Conservation (phyloP, 2,888 invertebrate species). For the Agriopis leucophaearia region DNA sequence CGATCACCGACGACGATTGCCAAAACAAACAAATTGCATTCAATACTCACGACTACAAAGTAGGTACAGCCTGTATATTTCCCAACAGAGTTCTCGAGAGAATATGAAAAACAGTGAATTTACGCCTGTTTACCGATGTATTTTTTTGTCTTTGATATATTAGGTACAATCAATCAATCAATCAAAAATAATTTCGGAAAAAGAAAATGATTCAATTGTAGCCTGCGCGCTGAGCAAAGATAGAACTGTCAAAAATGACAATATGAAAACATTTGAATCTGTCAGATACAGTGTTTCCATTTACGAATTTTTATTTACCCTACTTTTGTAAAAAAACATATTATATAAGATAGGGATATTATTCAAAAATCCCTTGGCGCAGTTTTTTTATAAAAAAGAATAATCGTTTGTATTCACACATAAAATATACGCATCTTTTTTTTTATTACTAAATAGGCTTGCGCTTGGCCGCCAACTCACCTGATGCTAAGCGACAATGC, state of each 20-base stretch:
- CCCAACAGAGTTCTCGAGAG: constrained; percentile 16
- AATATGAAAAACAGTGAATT: constrained; percentile 27
- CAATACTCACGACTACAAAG: constrained; percentile 40
- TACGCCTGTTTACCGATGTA: constrained; percentile 37
- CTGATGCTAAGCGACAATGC: no score
- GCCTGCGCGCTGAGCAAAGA: constrained; percentile 37
- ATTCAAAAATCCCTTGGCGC: no score
- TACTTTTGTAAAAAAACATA: no score
- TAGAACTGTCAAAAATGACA: constrained; percentile 27
- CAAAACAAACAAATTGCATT: constrained; percentile 44
- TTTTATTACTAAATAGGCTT: no score
- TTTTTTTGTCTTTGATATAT: constrained; percentile 39
- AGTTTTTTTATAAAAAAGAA: no score
- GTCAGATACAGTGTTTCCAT: neutral
- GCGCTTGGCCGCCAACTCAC: no score
- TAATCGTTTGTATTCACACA: no score
- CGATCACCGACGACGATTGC: constrained; percentile 36
- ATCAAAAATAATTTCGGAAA: constrained; percentile 43
- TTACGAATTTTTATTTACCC: no score
- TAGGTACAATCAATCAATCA: constrained; percentile 46
- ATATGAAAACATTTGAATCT: neutral
- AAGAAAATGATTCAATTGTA: constrained; percentile 40
- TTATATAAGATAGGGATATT: no score
- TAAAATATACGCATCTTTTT: no score
- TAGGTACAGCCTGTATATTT: constrained; percentile 34